These are phyloP conservation scores for Synergus umbraculus DNA, from an alignment of 2,888 invertebrate genomes.

Conservation along the genomic window DNA sequence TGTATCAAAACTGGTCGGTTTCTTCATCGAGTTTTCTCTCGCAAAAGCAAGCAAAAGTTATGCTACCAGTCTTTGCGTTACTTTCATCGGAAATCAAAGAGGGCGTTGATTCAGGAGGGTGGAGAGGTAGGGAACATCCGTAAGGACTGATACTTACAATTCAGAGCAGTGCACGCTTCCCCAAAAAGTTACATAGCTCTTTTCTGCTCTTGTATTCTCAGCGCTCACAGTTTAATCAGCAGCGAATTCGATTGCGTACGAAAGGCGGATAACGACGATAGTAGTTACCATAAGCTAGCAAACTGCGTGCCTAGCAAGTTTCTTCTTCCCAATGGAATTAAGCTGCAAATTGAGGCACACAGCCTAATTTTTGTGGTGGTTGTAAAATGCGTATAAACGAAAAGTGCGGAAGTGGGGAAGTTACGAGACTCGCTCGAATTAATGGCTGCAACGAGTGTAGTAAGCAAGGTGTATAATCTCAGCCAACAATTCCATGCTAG, in stretches of 20 bases:
- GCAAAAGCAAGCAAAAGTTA: slow-evolving; percentile 14
- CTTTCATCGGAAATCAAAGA: slow-evolving; percentile 36
- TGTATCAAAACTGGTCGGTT: not conserved
- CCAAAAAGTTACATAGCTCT: slow-evolving; percentile 28
- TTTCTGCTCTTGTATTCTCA: slow-evolving; percentile 64
- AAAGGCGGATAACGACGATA: slow-evolving; percentile 56
- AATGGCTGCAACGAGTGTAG: slow-evolving; percentile 9
- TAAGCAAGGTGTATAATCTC: slow-evolving; percentile 9
- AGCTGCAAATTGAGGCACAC: slow-evolving; percentile 25
- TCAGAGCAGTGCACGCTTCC: slow-evolving; percentile 22
- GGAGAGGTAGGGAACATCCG: slow-evolving; percentile 3
- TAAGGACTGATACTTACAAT: slow-evolving; percentile 27
- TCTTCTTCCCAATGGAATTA: slow-evolving; percentile 4
- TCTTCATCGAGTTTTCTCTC: not conserved
- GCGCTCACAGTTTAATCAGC: slow-evolving; percentile 72
- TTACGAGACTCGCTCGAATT: slow-evolving; percentile 2
- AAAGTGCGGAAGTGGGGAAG: not conserved
- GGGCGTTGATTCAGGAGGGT: slow-evolving; percentile 17
- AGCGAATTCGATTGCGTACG: slow-evolving; percentile 63
- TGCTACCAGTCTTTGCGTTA: slow-evolving; percentile 22
- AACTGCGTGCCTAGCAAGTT: slow-evolving; percentile 20
- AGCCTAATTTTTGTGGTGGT: not conserved
- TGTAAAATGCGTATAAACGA: slow-evolving; percentile 4
- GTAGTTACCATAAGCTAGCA: slow-evolving; percentile 44
- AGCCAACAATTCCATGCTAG: not conserved